Evolutionary conservation across 2,113 vertebrate genomes (phyloP).

Genomic region (Gobiocypris rarus): DNA sequence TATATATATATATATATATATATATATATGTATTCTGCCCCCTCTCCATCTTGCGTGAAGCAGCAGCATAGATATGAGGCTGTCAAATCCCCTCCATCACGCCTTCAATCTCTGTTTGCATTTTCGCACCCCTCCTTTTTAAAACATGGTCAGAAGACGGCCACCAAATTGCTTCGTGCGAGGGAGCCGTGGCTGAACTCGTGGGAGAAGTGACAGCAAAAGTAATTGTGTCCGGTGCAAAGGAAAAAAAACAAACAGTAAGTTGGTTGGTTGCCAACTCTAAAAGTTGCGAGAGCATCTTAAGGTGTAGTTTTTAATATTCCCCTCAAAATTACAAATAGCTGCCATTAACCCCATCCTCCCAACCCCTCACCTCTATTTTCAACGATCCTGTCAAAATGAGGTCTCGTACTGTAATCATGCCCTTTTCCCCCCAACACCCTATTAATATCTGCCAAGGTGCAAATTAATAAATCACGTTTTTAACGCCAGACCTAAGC

Average conservation of each 20-base stretch:
- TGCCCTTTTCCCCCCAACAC: background rate
- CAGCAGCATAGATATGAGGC: constrained; percentile 38
- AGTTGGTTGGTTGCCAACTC: background rate
- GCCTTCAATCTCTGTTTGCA: background rate
- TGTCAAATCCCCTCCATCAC: constrained; percentile 32
- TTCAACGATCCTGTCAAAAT: background rate
- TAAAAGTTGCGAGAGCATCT: constrained; percentile 29
- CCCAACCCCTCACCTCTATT: background rate
- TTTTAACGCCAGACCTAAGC: background rate
- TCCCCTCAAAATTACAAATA: background rate
- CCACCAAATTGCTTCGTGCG: constrained; percentile 8
- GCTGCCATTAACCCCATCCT: background rate
- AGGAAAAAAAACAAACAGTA: constrained; percentile 6
- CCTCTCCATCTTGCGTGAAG: constrained; percentile 7
- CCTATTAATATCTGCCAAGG: background rate
- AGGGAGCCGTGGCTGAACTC: background rate
- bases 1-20: no score
- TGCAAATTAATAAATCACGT: background rate
- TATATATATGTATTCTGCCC: no score
- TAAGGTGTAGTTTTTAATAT: no score
- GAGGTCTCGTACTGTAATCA: background rate
- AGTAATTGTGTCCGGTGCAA: background rate
- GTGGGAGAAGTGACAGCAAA: constrained; percentile 1
- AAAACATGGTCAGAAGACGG: background rate
- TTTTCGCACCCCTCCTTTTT: constrained; percentile 2